These are phyloP conservation scores for Eufriesea mexicana DNA, from an alignment of 1,140 invertebrate species.

Conservation along the genomic window DNA sequence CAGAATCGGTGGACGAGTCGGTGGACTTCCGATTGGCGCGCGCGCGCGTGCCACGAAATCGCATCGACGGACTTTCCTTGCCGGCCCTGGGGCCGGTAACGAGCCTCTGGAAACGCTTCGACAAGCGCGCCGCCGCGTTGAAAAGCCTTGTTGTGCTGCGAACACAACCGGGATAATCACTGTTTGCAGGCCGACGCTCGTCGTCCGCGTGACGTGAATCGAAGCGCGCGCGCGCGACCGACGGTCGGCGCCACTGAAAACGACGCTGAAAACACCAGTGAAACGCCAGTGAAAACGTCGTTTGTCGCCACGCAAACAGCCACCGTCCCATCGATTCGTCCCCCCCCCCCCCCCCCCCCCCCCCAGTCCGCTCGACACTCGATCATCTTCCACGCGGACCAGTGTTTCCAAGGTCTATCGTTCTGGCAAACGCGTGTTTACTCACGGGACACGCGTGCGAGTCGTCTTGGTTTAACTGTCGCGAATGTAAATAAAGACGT, in stretches of 20 bases:
- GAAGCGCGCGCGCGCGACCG: background rate
- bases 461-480: background rate
- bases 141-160: background rate
- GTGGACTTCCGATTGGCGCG: background rate
- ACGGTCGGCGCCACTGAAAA: too few species aligned
- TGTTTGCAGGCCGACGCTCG: conserved; percentile 1
- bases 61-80: background rate
- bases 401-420: background rate
- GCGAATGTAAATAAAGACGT: background rate
- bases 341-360: too few species aligned
- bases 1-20: background rate
- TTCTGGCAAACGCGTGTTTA: background rate
- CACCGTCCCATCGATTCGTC: background rate
- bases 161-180: conserved; percentile 27
- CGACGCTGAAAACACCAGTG: too few species aligned
- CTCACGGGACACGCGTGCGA: background rate
- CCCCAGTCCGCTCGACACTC: background rate
- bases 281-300: too few species aligned
- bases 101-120: background rate
- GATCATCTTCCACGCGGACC: background rate
- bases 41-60: conserved; percentile 21
- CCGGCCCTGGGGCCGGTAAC: background rate
- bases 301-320: too few species aligned
- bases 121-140: background rate
- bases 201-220: conserved; percentile 12